A percentile compares a stretch with the other conserved stretches of the same genome.
These are phyloP conservation scores for Orthonevra nobilis DNA, from an alignment of 2,888 invertebrate genomes.

Conservation along the genomic window DNA sequence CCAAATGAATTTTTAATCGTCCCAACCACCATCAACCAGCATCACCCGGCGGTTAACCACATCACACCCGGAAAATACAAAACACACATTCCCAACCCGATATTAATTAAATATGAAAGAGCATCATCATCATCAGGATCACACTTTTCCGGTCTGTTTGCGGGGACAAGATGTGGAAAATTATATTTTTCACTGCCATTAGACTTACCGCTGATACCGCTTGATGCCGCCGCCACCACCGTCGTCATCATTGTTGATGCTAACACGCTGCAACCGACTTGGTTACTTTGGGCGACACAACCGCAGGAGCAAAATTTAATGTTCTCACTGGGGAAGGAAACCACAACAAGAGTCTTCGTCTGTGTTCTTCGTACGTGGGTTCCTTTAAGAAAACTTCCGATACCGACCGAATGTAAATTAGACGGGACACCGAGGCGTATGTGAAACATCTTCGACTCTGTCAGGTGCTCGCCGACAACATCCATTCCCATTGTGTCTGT, in stretches of 20 bases:
- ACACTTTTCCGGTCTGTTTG: slow-evolving; percentile 67
- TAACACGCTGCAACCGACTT: not conserved
- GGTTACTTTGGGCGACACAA: slow-evolving; percentile 58
- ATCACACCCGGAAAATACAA: slow-evolving; percentile 52
- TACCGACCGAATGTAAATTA: slow-evolving; percentile 62
- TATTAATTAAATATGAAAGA: slow-evolving; percentile 70
- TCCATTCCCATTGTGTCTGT: slow-evolving; percentile 54
- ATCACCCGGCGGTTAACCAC: slow-evolving; percentile 60
- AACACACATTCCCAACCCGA: slow-evolving; percentile 65
- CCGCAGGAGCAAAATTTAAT: slow-evolving; percentile 65
- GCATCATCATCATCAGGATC: slow-evolving; percentile 67
- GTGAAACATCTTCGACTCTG: slow-evolving; percentile 65
- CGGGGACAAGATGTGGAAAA: slow-evolving; percentile 56
- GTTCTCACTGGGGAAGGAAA: slow-evolving; percentile 58
- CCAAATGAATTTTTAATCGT: slow-evolving; percentile 65
- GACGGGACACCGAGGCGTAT: slow-evolving; percentile 54
- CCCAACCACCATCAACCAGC: slow-evolving; percentile 44
- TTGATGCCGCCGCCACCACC: slow-evolving; percentile 13
- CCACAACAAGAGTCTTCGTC: slow-evolving; percentile 53
- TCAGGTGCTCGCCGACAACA: slow-evolving; percentile 51
- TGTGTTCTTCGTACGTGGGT: slow-evolving; percentile 27
- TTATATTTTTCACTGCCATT: slow-evolving; percentile 67
- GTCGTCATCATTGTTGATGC: slow-evolving; percentile 33
- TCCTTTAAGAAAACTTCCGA: slow-evolving; percentile 61
- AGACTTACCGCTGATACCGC: no score